Evolutionary conservation across 2,797 vertebrate species (phyloP), one percentile per base, ranked within the genome.

Genomic region (Rhyacichthys aspro): DNA sequence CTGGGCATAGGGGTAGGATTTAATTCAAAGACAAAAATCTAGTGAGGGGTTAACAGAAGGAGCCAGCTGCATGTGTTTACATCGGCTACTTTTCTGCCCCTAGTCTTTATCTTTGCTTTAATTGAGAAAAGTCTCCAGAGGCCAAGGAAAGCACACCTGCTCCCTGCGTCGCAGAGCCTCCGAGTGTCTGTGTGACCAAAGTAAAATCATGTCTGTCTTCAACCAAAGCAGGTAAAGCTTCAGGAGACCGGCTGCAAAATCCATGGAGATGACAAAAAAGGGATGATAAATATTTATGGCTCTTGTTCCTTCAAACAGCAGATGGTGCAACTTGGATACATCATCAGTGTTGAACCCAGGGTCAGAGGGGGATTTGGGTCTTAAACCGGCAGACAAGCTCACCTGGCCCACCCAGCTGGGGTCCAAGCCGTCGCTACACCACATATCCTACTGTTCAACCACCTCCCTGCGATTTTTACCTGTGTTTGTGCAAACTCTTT

Each of bases 241-340:
- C 49, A 39, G 63, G 60, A 72, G 59, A 66, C 55, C 43, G 38
- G 44, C 49, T 63, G 42, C 5, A 11, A 14, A 58, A 33, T 54
- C 41, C 38, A 23, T 1, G 0, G 32, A 16, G 37, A 59, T 44
- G 57, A 53, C 18, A 55, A 64, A 39, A 50, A 65, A 54, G 7
- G 34, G 9, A 56, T 63, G 60, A 49, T 49, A 66, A 74, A 74
- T 81, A 66, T 75, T 70, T 70, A 73, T 76, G 10, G 48, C 38
- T 57, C 34, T 54, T 54, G 59, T 59, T 78, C 62, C 16, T 52
- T 52, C 49, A 37, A 52, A 52, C 49, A 34, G 34, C 49, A 52
- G 34, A 52, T 52, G 48, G 48, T 52, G 49, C 34, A 34, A 52
- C 49, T 52, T 38, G 49, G 49, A 52, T 34, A 52, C 49, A 52